These are phyloP conservation scores for Lagria hirta DNA, from an alignment of 2,888 invertebrate species.

Conservation along the genomic window DNA sequence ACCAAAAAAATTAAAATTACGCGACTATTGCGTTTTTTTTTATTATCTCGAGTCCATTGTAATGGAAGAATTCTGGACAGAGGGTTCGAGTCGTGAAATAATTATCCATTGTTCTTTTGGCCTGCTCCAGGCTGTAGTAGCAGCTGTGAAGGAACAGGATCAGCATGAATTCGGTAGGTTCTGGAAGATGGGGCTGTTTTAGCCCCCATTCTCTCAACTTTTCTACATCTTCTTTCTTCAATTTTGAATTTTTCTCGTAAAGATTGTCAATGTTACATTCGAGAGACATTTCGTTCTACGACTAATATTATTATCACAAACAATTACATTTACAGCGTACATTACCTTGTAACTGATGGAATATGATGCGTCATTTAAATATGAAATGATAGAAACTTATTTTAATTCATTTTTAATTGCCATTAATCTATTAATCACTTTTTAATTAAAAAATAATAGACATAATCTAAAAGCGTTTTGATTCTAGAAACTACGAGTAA, in stretches of 20 bases:
- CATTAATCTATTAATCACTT: too few relatives aligned
- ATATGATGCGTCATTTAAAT: too few relatives aligned
- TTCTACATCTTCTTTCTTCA: constrained; percentile 64
- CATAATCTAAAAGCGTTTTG: too few relatives aligned
- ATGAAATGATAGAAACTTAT: too few relatives aligned
- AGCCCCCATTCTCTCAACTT: constrained; percentile 64
- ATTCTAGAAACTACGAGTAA: too few relatives aligned
- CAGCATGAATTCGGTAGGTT: constrained; percentile 48
- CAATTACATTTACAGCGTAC: too few relatives aligned
- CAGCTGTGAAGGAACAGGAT: constrained; percentile 59
- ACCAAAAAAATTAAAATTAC: constrained; percentile 4
- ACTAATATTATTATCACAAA: too few relatives aligned
- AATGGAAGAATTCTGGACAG: constrained; percentile 64
- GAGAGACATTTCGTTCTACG: too few relatives aligned
- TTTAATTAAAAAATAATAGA: too few relatives aligned
- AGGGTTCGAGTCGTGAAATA: constrained; percentile 67
- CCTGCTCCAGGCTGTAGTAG: constrained; percentile 63
- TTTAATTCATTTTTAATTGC: too few relatives aligned
- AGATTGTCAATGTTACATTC: too few relatives aligned
- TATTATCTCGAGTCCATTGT: constrained; percentile 39
- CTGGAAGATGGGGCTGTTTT: constrained; percentile 69
- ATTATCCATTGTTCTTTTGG: constrained; percentile 69
- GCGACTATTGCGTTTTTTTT: constrained; percentile 9
- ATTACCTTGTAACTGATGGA: too few relatives aligned
- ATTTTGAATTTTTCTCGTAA: constrained; percentile 63